These are phyloP conservation scores for Prinia subflava DNA, from an alignment of 2,113 vertebrate genomes.

Conservation along the genomic window DNA sequence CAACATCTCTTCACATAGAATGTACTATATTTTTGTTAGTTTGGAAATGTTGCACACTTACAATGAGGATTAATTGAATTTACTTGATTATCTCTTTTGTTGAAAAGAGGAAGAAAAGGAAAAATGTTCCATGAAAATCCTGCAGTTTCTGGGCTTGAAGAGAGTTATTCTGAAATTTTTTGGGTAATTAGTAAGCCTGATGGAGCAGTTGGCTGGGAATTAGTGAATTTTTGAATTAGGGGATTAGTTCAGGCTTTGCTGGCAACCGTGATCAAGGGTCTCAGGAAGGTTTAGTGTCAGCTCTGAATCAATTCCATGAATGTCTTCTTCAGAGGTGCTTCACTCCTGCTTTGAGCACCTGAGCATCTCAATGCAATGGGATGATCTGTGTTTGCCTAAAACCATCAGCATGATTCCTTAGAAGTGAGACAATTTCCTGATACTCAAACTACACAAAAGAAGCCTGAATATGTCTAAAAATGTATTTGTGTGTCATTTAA, in stretches of 20 bases:
- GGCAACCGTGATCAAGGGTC: not conserved
- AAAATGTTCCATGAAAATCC: not conserved
- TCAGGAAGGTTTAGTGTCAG: not conserved
- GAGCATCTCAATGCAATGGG: not conserved
- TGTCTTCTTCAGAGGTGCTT: not conserved
- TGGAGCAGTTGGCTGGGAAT: not conserved
- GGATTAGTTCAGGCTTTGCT: not conserved
- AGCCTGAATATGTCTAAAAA: not conserved
- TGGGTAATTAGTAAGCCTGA: not conserved
- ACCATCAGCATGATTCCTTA: not conserved
- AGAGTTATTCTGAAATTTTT: not conserved
- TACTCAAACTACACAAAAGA: not conserved
- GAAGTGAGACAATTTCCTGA: not conserved
- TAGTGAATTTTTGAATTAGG: not conserved
- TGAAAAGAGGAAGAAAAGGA: not conserved
- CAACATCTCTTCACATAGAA: not conserved
- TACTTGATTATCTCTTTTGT: not conserved
- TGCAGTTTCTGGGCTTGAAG: not conserved
- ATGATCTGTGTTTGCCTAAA: not conserved
- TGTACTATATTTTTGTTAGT: not conserved
- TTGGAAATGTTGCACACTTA: not conserved
- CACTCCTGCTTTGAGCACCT: accelerated
- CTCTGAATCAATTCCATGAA: not conserved
- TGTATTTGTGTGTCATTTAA: not conserved
- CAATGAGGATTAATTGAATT: not conserved